Evolutionary conservation across 2,797 vertebrate genomes (phyloP), one percentile per base, ranked within the genome.

Genomic region (Microtus californicus): DNA sequence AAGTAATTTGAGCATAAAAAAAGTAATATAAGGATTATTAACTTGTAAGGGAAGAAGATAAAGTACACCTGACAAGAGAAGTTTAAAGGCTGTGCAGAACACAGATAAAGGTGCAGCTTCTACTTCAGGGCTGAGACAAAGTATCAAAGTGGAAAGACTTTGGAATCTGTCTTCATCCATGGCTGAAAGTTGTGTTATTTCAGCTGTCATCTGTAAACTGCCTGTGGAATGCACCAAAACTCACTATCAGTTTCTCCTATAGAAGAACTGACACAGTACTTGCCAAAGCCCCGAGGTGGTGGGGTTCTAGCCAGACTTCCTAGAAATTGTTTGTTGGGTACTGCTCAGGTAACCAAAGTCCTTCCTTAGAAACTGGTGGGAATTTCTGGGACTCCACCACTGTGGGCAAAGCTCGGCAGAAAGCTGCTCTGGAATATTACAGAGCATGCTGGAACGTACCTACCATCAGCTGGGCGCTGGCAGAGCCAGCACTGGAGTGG

Each of bases 21-120:
- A 51, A 77, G 15, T 82, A 79, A 90, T 54, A 83, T 89, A 90
- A 93, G 89, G 78, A 91, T 87, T 65, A 92, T 43, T 93, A 90
- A 48, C 80, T 93, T 89, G 5, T 73, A 87, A 76, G 73, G 2
- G 25, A 45, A 69, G 51, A 93, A 19, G 25, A 63, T 81, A 82
- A 90, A 90, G 80, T 91, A 65, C 40, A 78, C 61, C 65, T 7
- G 29, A 4, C n/a, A 76, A 92, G 25, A 74, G 34, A 93, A 92
- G 6, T 67, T 74, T 74, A 93, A 83, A 93, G n/a, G 63, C 59
- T 17, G 34, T 5, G 29, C 23, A 23, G 40, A 85, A 43, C 59
- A 34, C 25, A 67, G 74, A 27, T 51, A 15, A 87, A 51, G 65
- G 67, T 67, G 59, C 21, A 85, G 45, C 29, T 9, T 48, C 79